phyloP scores from a whole-genome alignment of 2,113 vertebrate genomes.

The Percina caprodes region DNA sequence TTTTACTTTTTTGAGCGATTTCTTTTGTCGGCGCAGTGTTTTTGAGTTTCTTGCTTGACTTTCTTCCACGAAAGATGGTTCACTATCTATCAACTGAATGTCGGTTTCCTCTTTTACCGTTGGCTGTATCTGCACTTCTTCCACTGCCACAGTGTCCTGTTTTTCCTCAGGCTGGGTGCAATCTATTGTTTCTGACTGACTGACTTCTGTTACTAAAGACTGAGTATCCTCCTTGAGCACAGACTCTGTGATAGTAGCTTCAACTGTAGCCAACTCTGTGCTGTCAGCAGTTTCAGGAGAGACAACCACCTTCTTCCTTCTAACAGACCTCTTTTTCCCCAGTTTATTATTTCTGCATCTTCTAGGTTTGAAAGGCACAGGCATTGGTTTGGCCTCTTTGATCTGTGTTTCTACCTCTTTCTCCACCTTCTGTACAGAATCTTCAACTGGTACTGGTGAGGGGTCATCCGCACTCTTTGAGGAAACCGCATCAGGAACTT shows the following conservation, averaged over 20 bases:
- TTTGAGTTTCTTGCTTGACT: slow-evolving; percentile 52
- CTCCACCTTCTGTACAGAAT: slow-evolving; percentile 40
- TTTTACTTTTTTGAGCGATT: slow-evolving; percentile 72
- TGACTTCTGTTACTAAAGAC: slow-evolving; percentile 44
- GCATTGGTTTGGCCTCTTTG: slow-evolving; percentile 64
- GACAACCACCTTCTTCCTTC: slow-evolving; percentile 55
- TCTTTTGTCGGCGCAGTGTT: slow-evolving; percentile 28
- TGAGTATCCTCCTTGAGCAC: slow-evolving; percentile 48
- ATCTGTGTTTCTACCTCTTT: slow-evolving; percentile 58
- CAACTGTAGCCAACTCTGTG: slow-evolving; percentile 45
- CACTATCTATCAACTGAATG: slow-evolving; percentile 69
- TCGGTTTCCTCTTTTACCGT: slow-evolving; percentile 74
- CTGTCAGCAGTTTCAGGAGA: slow-evolving; percentile 41
- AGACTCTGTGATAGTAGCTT: slow-evolving; percentile 44
- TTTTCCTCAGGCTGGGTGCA: slow-evolving; percentile 54
- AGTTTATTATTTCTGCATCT: slow-evolving; percentile 69
- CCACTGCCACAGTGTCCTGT: slow-evolving; percentile 51
- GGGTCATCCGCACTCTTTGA: slow-evolving; percentile 14
- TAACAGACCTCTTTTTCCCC: slow-evolving; percentile 65
- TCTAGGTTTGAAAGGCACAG: slow-evolving; percentile 75
- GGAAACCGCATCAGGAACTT: slow-evolving; percentile 36
- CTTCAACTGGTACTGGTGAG: slow-evolving; percentile 48
- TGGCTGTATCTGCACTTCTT: slow-evolving; percentile 56
- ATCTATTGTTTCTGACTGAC: slow-evolving; percentile 53
- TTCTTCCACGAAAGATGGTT: slow-evolving; percentile 69